A percentile compares a stretch with the other conserved stretches of the same genome.
These are phyloP conservation scores for Sminthurides aquaticus DNA, from an alignment of 2,888 invertebrate species.

Conservation along the genomic window DNA sequence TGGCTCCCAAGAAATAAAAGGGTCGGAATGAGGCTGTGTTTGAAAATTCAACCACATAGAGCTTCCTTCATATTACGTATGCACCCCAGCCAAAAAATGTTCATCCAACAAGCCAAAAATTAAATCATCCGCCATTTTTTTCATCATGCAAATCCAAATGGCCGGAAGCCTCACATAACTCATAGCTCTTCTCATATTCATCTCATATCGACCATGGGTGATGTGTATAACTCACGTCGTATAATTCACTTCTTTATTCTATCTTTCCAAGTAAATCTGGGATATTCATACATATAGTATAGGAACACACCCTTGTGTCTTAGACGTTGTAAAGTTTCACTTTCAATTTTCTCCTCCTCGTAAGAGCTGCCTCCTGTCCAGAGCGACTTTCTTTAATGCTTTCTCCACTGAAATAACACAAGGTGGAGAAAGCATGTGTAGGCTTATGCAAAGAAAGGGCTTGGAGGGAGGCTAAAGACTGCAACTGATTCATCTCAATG, in stretches of 20 bases:
- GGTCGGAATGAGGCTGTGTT: not conserved
- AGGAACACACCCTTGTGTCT: too few species aligned
- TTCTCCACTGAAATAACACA: too few species aligned
- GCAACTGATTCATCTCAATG: too few species aligned
- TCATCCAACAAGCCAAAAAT: not conserved
- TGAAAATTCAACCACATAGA: not conserved
- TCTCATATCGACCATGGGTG: not conserved
- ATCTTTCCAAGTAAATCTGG: too few species aligned
- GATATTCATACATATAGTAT: too few species aligned
- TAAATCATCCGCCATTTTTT: conserved; percentile 3
- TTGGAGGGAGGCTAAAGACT: too few species aligned
- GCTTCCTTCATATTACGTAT: not conserved
- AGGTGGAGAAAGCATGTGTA: not conserved
- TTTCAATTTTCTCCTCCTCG: conserved; percentile 1
- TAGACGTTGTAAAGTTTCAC: too few species aligned
- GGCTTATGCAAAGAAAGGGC: too few species aligned
- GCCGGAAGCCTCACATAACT: not conserved
- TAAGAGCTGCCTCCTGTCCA: too few species aligned
- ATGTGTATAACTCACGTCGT: not conserved
- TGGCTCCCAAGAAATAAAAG: not conserved
- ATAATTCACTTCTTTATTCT: not conserved
- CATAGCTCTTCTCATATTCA: not conserved
- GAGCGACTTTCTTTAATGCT: too few species aligned
- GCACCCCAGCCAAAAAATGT: not conserved
- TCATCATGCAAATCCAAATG: not conserved